Evolutionary conservation across 2,888 invertebrate species (phyloP), one percentile per base, ranked within the genome.

Genomic region (Cylindroiulus punctatus): DNA sequence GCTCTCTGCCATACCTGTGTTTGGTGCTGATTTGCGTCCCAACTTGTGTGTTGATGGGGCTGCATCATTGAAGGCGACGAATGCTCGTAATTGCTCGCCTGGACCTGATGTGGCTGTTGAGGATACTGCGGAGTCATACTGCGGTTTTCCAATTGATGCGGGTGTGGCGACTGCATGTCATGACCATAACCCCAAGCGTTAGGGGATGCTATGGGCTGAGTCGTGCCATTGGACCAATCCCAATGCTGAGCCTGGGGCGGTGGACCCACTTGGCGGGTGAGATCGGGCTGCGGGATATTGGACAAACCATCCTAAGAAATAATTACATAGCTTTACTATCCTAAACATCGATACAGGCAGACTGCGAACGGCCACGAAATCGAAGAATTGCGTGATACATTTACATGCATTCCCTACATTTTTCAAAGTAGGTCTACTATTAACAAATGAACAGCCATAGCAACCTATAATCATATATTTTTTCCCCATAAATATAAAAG

Each of bases 211-310:
- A 22, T 32, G 19, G 40, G 84, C 26, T 84, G 84, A 32, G 32
- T 26, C 17, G 42, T 47, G 44, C 84, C 84, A 30, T 84, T 84
- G 47, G 44, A 10, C 84, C 84, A 84, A 84, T 84, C 47, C 47
- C 47, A 84, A 12, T 84, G 26, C 26, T 84, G 47, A 19, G 84
- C 19, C 30, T 10, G 40, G 19, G 84, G 47, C 44, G 84, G 84
- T 47, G 36, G 32, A n/a, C 40, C 42, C 82, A 82, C n/a, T 44
- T 84, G 84, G 26, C 44, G 44, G 47, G 82, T 82, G 19, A 84
- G 32, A 84, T 47, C 84, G 7, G 44, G 32, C 26, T 19, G 84
- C 22, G 40, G 26, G 8, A 42, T 8, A 47, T 84, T 84, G 19
- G 47, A 26, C 84, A 40, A 47, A 47, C 19, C 30, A 84, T 44